Base-by-base conservation (phyloP, 2,797 vertebrate species). In the Rhodeus uyekii region DNA sequence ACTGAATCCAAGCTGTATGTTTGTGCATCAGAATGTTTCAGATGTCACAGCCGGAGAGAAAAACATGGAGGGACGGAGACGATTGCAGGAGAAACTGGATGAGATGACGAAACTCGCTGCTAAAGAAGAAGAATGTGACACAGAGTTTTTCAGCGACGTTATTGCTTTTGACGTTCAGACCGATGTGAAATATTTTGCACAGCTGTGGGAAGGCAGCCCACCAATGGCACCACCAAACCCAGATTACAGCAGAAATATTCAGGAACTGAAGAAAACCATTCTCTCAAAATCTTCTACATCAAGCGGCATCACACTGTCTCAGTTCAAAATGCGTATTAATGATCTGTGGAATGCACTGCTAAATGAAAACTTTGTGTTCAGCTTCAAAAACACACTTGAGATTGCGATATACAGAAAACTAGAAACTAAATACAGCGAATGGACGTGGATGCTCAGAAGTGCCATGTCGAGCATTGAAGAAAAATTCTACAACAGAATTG, bases 141-240 rank as follows among this genome's bases (percentile, higher is more conserved):
- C 84, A 10, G 81, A 80, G 10, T 73, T 55, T 65, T 94, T 94
- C 82, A 91, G 71, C 0, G 92, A 94, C 0, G 69, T 93, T 69
- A 92, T 93, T 48, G 46, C 53, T 39, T 94, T 94, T 78, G 90
- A 92, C 1, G 69, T 90, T 10, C 89, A 90, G 29, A 88, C 72
- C 2, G 92, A 95, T 55, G 81, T 92, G 7, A 84, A 88, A 32
- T 94, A 93, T 76, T 94, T 94, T 72, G 79, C 90, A 73, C 90
- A 89, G 58, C 84, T 94, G 19, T 93, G 92, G 91, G 93, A 92
- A 84, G 93, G 92, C 32, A 86, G 90, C 18, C 93, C 92, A 24
- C 91, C 92, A 0, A 93, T 93, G 92, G 92, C 93, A 34, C 91
- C 91, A 1, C 92, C 92, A 27, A 94, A 94, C 44, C 93, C 90